Evolutionary conservation across 2,888 invertebrate genomes (phyloP).

Genomic region (Corythucha ciliata): DNA sequence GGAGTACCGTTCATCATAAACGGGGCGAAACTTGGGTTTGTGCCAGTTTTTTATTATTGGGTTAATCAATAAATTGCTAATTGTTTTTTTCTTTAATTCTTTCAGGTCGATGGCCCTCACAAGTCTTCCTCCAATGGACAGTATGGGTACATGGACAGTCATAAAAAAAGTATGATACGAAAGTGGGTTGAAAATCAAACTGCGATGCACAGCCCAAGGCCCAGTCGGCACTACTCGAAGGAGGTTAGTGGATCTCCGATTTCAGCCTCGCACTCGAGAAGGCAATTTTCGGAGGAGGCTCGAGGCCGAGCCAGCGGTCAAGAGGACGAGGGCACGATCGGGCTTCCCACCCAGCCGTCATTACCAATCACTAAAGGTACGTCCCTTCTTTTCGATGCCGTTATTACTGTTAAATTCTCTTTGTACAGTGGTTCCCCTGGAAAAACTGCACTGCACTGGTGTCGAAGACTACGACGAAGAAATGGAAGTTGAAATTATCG

Average conservation of each 20-base stretch:
- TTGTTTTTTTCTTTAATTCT: no score
- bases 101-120: slow-evolving; percentile 34
- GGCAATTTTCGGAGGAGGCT: slow-evolving; percentile 46
- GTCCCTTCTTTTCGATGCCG: not conserved
- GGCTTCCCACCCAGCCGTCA: slow-evolving; percentile 22
- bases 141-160: slow-evolving; percentile 85
- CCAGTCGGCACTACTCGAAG: slow-evolving; percentile 44
- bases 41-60: no score
- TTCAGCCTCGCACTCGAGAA: no score
- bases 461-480: slow-evolving; percentile 45
- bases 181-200: slow-evolving; percentile 91
- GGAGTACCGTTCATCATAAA: not conserved
- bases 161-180: slow-evolving; percentile 85
- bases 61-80: no score
- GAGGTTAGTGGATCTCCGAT: slow-evolving; percentile 53
- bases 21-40: not conserved
- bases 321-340: slow-evolving; percentile 32
- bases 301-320: slow-evolving; percentile 34
- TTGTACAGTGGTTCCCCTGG: slow-evolving; percentile 55
- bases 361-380: slow-evolving; percentile 31
- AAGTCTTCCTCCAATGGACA: slow-evolving; percentile 49
- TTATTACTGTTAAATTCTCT: not conserved
- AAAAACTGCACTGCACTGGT: slow-evolving; percentile 57
- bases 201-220: slow-evolving; percentile 49
- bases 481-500: slow-evolving; percentile 65